Conservation (phyloP, 2,113 vertebrate species). For the Petrocephalus microphthalmus region DNA sequence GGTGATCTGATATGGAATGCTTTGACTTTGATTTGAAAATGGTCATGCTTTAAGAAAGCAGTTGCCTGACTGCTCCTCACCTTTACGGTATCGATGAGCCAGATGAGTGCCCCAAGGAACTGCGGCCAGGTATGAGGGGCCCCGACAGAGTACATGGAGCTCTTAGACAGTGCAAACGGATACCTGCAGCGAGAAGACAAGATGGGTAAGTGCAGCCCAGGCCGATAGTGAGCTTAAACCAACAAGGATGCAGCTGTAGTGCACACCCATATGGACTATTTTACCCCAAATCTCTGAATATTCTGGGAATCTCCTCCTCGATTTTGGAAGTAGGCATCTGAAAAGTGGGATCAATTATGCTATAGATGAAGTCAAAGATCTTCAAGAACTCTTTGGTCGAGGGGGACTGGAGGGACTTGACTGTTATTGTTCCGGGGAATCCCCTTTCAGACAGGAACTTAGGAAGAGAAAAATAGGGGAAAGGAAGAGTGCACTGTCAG, state of each 20-base stretch:
- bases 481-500: neutral
- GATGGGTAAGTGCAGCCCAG: neutral
- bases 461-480: neutral
- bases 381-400: conserved; percentile 91
- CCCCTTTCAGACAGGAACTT: conserved; percentile 80
- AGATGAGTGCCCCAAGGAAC: conserved; percentile 82
- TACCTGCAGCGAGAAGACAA: neutral
- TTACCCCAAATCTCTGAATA: conserved; percentile 84
- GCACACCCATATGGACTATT: neutral
- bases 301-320: conserved; percentile 88
- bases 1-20: neutral
- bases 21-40: neutral
- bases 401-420: conserved; percentile 85
- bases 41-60: neutral
- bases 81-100: conserved; percentile 86
- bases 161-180: conserved; percentile 69
- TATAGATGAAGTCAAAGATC: conserved; percentile 86
- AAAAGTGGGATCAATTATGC: conserved; percentile 76
- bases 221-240: neutral
- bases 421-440: conserved; percentile 68
- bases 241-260: neutral
- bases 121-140: conserved; percentile 96
- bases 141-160: conserved; percentile 92
- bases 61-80: conserved; percentile 49
- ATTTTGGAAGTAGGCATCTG: conserved; percentile 81